Evolutionary conservation across 2,888 invertebrate species (phyloP).

Genomic region (Petrolisthes cinctipes): DNA sequence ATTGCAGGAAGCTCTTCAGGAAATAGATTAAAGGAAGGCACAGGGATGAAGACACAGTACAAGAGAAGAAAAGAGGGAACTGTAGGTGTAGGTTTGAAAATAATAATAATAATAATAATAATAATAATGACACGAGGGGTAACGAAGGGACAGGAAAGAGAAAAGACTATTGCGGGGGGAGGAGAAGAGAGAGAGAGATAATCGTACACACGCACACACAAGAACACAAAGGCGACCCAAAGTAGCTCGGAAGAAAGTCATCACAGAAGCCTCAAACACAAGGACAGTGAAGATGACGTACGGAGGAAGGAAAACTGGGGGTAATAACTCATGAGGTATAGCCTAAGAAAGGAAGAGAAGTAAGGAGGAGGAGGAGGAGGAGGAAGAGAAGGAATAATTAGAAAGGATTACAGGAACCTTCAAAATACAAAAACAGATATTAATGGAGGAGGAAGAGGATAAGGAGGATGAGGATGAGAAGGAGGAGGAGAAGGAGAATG

Average conservation of each 20-base stretch:
- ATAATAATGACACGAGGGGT: not conserved
- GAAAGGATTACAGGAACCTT: not conserved
- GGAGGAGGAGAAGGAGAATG: not conserved
- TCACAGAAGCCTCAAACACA: not conserved
- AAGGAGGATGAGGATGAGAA: not conserved
- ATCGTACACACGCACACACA: not conserved
- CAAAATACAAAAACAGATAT: not conserved
- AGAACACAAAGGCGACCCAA: not conserved
- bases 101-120: not conserved
- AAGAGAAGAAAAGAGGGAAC: not conserved
- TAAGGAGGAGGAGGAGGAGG: conserved; percentile 8
- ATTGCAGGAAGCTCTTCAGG: not conserved
- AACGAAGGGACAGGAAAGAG: not conserved
- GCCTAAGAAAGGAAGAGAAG: not conserved
- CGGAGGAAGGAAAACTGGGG: not conserved
- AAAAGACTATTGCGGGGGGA: not conserved
- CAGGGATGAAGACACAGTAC: not conserved
- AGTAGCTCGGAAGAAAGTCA: not conserved
- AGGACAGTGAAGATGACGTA: not conserved
- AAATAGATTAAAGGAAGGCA: not conserved
- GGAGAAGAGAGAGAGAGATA: not conserved
- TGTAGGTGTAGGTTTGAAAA: not conserved
- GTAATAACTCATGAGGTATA: not conserved
- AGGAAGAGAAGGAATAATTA: not conserved
- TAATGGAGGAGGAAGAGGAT: not conserved